Evolutionary conservation across 2,888 invertebrate species (phyloP), one percentile per base, ranked within the genome.

Genomic region (Rutpela maculata): DNA sequence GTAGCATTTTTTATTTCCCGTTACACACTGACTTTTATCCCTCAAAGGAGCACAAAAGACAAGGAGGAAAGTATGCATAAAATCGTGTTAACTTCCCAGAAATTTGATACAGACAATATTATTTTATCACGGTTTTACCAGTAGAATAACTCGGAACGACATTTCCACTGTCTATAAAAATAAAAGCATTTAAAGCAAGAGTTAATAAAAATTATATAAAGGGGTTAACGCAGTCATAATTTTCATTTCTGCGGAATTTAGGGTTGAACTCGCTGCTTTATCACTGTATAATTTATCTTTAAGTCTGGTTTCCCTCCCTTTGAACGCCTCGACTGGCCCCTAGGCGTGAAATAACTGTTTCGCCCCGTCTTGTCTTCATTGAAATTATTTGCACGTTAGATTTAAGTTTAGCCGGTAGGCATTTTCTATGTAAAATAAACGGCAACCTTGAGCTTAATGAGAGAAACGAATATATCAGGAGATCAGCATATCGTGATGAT

Each of bases 31-130:
- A 22, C 26, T 22, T 55, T 50, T 11, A 56, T 17, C 35, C 35
- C 69, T 69, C 69, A 69, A 69, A 69, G 57, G 55, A 59, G 57
- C 17, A 31, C 69, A 62, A 69, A 26, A 69, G 57, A 57, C 69
- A 57, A 56, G 22, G 11, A 38, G 69, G 69, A 31, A 69, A 69
- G 59, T 31, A 38, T 57, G 69, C 69, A 57, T 69, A 31, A 69
- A 57, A 69, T 69, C 69, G 69, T 56, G 26, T 69, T 69, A 69
- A 69, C 69, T 22, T 69, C 59, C 31, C 31, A 69, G 57, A 19
- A 17, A 69, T 57, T 17, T 12, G 69, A 57, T 69, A 69, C 59
- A n/a, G 15, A 35, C 26, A 59, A 69, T 69, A 69, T 57, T 69
- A 57, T 69, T 69, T 65, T 31, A 22, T 67, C 50, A 12, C 65